Base-by-base conservation (phyloP, 2,888 invertebrate genomes). In the Melanotus villosus region DNA sequence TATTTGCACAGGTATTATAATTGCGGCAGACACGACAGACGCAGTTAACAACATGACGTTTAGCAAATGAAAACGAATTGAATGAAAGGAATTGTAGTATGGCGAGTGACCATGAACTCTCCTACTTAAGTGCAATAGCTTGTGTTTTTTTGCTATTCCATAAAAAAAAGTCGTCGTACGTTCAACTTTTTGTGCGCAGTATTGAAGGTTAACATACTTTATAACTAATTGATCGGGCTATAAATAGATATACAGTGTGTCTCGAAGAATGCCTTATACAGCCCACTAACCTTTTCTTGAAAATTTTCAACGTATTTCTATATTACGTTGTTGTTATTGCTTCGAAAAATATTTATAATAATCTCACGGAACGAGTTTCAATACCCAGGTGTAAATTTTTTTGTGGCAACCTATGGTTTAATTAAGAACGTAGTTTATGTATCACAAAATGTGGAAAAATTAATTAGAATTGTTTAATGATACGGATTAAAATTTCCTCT, bases 81-180 rank as follows among this genome's bases (percentile, higher is more conserved):
- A 73, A 73, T 73, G 73, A 73, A 73, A 73, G 73, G 70, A 71
- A 70, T 72, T 68, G 68, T 70, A 67, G 54, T 64, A 70, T 70
- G 62, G 65, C 64, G 52, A 67, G 65, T 70, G 71, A 66, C 73
- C 73, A 59, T 73, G 73, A 73, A 73, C 73, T 73, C 68, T 58
- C 47, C 67, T 68, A 60, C 73, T 67, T 69, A 63, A 68, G 73
- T 73, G 73, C 73, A 73, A 71, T 73, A 71, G 65, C 63, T 60
- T 66, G 56, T 71, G 69, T 59, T 64, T 70, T 70, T 65, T 67
- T 70, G 67, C 64, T 58, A 57, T 66, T 70, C 66, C 58, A 59
- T 65, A 65, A 70, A 70, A 65, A n/a, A 70, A 70, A 70, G 62
- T 65, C 65, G 45, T 65, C 59, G 66, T 67, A 62, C 66, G 60